phyloP scores from a whole-genome alignment of 2,113 vertebrate genomes.

The Glaucidium brasilianum region DNA sequence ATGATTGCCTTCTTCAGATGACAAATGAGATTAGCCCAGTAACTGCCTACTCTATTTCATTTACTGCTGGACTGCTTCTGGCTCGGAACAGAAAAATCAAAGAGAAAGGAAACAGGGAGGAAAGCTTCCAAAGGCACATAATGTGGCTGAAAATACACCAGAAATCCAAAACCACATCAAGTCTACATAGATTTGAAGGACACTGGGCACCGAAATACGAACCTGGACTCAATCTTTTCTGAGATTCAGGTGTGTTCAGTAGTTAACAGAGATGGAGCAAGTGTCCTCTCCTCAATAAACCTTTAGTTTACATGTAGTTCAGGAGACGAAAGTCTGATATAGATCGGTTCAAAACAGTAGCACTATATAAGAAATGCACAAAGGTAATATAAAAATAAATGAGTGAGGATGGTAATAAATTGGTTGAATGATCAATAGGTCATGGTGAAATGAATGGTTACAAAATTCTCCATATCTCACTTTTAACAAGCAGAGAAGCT shows the following conservation, averaged over 20 bases:
- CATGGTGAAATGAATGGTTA: background rate
- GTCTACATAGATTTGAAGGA: background rate
- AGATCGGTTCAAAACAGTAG: background rate
- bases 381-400: background rate
- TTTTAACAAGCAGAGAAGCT: background rate
- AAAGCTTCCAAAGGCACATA: background rate
- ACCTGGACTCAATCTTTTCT: background rate
- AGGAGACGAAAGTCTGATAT: background rate
- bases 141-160: background rate
- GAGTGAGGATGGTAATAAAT: background rate
- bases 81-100: background rate
- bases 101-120: background rate
- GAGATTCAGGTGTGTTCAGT: background rate
- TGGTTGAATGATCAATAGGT: background rate
- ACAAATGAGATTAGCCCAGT: background rate
- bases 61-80: background rate
- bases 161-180: background rate
- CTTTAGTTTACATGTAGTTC: background rate
- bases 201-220: background rate
- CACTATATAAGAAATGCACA: background rate
- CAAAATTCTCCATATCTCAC: background rate
- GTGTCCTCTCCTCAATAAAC: background rate
- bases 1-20: background rate
- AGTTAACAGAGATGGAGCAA: background rate
- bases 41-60: background rate